Conservation (phyloP, 2,113 vertebrate species). For the Clarias macrocephalus region DNA sequence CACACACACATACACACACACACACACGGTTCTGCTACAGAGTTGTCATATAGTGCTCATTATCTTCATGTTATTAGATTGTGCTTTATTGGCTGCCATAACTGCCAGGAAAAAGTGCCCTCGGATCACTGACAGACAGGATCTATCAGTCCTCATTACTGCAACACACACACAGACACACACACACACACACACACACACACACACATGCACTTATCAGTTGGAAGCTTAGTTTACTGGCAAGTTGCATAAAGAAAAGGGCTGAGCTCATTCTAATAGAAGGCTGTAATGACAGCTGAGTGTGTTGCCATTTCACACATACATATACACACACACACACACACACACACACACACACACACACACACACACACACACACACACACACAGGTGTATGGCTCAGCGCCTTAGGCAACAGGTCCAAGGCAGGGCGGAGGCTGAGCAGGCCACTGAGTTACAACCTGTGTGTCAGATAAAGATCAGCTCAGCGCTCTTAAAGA, state of each 20-base stretch:
- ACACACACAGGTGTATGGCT: constrained; percentile 66
- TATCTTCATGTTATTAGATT: constrained; percentile 79
- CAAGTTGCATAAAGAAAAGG: constrained; percentile 46
- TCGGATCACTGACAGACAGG: constrained; percentile 71
- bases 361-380: constrained; percentile 35
- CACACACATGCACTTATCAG: constrained; percentile 51
- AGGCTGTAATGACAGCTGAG: constrained; percentile 4
- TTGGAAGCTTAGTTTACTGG: constrained; percentile 15
- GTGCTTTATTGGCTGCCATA: constrained; percentile 76
- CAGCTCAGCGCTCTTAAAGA: constrained; percentile 58
- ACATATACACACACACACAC: too few relatives aligned
- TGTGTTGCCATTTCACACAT: neutral
- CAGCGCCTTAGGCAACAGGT: constrained; percentile 59
- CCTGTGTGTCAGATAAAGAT: constrained; percentile 61
- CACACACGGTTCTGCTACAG: constrained; percentile 49
- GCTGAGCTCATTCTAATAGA: constrained; percentile 48
- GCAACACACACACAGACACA: constrained; percentile 53
- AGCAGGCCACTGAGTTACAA: constrained; percentile 68
- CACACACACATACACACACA: constrained; percentile 37
- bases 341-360: constrained; percentile 14
- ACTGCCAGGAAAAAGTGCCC: constrained; percentile 73
- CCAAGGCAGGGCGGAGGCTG: constrained; percentile 68
- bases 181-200: constrained; percentile 44
- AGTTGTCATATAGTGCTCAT: constrained; percentile 72
- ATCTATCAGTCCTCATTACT: constrained; percentile 78